Evolutionary conservation across 2,797 vertebrate species (phyloP).

Genomic region (Erpetoichthys calabaricus): DNA sequence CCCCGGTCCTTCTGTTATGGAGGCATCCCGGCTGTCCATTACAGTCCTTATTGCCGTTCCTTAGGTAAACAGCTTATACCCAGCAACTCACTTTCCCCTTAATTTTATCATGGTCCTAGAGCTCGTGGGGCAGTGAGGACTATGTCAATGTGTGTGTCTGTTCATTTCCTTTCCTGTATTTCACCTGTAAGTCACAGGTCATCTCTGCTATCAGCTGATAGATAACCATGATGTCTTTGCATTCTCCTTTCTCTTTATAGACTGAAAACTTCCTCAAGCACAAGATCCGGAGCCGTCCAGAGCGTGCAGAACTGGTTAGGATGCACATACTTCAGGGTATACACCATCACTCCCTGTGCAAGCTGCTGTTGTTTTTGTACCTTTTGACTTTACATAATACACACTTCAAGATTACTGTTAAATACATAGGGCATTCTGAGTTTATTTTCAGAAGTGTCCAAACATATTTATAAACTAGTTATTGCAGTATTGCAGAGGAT

Average conservation of each 20-base stretch:
- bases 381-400: not conserved
- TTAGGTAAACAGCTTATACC: too few relatives aligned
- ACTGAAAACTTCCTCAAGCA: conserved; percentile 93
- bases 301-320: conserved; percentile 82
- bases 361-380: not conserved
- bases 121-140: not conserved
- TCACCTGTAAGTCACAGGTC: conserved; percentile 6
- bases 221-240: not conserved
- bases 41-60: too few relatives aligned
- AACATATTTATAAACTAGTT: too few relatives aligned
- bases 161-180: conserved; percentile 11
- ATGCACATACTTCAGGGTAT: conserved; percentile 95
- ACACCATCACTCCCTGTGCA: not conserved
- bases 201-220: not conserved
- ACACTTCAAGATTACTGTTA: too few relatives aligned
- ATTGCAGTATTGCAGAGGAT: too few relatives aligned
- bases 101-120: too few relatives aligned
- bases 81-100: too few relatives aligned
- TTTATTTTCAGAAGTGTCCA: too few relatives aligned
- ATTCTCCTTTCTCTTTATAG: conserved; percentile 33
- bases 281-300: conserved; percentile 83
- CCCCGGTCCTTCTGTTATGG: too few relatives aligned
- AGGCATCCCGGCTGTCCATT: too few relatives aligned
- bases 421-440: too few relatives aligned
- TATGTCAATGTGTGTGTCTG: not conserved